Evolutionary conservation across 2,888 invertebrate genomes (phyloP).

Genomic region (Ametastegia equiseti): DNA sequence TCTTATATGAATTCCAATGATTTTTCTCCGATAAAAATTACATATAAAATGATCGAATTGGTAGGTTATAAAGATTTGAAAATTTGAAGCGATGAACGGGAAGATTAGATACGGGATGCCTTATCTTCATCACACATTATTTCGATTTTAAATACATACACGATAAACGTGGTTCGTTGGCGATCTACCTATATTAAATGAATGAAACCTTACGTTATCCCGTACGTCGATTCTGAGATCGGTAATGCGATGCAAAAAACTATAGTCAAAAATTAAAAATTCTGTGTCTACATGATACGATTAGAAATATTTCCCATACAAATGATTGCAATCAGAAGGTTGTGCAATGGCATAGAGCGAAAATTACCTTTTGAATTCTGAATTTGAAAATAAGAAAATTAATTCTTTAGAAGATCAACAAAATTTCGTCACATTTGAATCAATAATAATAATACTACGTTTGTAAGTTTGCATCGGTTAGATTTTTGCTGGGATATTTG

Average conservation of each 20-base stretch:
- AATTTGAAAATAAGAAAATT: not conserved
- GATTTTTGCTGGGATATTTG: too few relatives aligned
- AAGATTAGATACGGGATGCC: not conserved
- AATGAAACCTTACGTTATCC: too few relatives aligned
- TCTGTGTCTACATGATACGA: too few relatives aligned
- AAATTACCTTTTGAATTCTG: not conserved
- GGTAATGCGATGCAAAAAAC: too few relatives aligned
- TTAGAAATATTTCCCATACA: too few relatives aligned
- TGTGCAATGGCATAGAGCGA: not conserved
- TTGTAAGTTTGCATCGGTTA: too few relatives aligned
- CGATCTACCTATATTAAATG: too few relatives aligned
- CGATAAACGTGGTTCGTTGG: not conserved
- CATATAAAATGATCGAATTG: too few relatives aligned
- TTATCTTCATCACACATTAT: not conserved
- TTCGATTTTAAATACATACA: not conserved
- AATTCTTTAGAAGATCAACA: not conserved
- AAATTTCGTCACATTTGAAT: not conserved
- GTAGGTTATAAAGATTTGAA: not conserved
- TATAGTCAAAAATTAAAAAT: too few relatives aligned
- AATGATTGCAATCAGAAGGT: too few relatives aligned
- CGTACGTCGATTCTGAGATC: too few relatives aligned
- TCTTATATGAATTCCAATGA: not conserved
- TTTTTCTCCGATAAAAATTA: too few relatives aligned
- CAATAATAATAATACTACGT: not conserved
- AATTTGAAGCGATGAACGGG: not conserved